These are phyloP conservation scores for Notolepis coatsorum DNA, from an alignment of 2,797 vertebrate species.

Conservation along the genomic window DNA sequence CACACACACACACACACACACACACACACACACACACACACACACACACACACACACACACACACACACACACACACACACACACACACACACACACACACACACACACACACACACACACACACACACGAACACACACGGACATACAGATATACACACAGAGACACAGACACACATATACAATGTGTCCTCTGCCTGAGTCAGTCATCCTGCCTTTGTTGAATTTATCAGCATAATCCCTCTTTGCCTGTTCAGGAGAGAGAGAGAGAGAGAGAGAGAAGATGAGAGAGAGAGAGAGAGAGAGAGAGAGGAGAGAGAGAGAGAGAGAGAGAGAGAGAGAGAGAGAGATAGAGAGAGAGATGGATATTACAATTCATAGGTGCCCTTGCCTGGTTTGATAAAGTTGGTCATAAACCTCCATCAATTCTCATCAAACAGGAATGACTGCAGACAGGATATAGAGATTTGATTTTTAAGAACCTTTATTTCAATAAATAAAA, in stretches of 20 bases:
- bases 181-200: slow-evolving; percentile 43
- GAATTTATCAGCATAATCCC: slow-evolving; percentile 57
- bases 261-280: slow-evolving; percentile 41
- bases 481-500: too few species aligned
- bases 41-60: neutral
- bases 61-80: neutral
- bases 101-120: neutral
- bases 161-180: slow-evolving; percentile 8
- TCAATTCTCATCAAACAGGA: slow-evolving; percentile 60
- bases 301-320: neutral
- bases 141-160: slow-evolving; percentile 7
- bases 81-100: slow-evolving; percentile 14
- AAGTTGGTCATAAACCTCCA: slow-evolving; percentile 52
- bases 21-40: too few species aligned
- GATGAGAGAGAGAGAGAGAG: neutral
- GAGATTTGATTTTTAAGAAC: too few species aligned
- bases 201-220: slow-evolving; percentile 53
- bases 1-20: too few species aligned
- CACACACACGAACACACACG: neutral
- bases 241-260: slow-evolving; percentile 51
- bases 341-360: slow-evolving; percentile 33
- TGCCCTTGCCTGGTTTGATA: slow-evolving; percentile 65
- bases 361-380: slow-evolving; percentile 56
- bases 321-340: slow-evolving; percentile 11
- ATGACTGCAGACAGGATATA: too few species aligned